Evolutionary conservation across 1,140 invertebrate species (phyloP).

Genomic region (Conus ventricosus): DNA sequence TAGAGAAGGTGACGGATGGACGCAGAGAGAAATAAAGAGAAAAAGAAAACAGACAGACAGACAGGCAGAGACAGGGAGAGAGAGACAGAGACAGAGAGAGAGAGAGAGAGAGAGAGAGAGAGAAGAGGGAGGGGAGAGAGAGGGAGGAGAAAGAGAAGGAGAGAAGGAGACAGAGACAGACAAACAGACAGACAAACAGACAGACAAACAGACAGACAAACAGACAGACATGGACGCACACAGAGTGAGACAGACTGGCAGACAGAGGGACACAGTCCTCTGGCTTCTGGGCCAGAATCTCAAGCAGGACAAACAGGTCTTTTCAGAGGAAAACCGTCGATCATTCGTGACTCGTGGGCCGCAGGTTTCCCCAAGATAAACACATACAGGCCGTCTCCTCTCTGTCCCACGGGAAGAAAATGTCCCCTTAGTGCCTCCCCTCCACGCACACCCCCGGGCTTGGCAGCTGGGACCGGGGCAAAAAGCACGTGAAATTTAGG

Average conservation of each 20-base stretch:
- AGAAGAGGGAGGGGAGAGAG: background rate
- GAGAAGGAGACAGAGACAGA: background rate
- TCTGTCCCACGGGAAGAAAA: too few relatives aligned
- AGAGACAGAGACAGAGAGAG: background rate
- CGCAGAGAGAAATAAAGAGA: constrained; percentile 5
- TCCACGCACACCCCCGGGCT: background rate
- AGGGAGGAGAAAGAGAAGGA: background rate
- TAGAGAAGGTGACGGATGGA: background rate
- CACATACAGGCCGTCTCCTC: background rate
- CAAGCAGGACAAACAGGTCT: too few relatives aligned
- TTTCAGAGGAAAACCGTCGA: background rate
- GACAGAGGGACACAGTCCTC: background rate
- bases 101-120: background rate
- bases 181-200: background rate
- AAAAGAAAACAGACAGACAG: background rate
- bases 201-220: background rate
- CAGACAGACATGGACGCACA: background rate
- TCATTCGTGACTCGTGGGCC: background rate
- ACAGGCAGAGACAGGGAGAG: background rate
- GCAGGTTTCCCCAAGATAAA: background rate
- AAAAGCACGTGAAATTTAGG: too few relatives aligned
- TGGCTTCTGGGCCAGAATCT: too few relatives aligned
- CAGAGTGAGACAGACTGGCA: background rate
- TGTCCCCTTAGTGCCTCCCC: background rate
- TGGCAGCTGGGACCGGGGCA: too few relatives aligned